Evolutionary conservation across 2,113 vertebrate genomes (phyloP).

Genomic region (Calypte anna): DNA sequence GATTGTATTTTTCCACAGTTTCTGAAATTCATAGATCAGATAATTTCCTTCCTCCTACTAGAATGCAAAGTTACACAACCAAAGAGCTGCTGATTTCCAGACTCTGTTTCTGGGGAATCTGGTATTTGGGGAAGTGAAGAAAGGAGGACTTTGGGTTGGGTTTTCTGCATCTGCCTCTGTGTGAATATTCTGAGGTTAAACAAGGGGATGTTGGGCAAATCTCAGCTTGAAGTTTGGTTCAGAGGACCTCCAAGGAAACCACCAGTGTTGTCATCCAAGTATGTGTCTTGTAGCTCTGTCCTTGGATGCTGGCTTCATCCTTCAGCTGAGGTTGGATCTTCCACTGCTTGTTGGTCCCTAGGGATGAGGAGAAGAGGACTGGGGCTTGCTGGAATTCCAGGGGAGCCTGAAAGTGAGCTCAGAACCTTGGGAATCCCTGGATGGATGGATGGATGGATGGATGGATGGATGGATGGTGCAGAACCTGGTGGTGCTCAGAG

Average conservation of each 20-base stretch:
- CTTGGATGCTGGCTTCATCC: not conserved
- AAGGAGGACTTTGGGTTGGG: not conserved
- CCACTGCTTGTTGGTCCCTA: not conserved
- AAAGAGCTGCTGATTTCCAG: not conserved
- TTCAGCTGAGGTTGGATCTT: not conserved
- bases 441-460: not conserved
- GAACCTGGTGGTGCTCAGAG: not conserved
- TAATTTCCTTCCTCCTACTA: constrained; percentile 33
- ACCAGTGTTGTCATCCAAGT: fast-evolving
- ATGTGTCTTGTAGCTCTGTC: not conserved
- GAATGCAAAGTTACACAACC: not conserved
- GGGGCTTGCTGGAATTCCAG: not conserved
- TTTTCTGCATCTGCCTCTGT: not conserved
- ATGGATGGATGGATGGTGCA: not conserved
- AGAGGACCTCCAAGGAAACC: not conserved
- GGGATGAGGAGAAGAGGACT: not conserved
- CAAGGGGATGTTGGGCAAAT: not conserved
- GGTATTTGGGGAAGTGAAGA: not conserved
- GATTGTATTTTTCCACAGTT: constrained; percentile 26
- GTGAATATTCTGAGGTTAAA: not conserved
- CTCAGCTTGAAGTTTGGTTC: not conserved
- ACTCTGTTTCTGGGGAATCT: not conserved
- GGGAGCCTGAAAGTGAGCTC: not conserved
- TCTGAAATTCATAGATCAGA: constrained; percentile 27
- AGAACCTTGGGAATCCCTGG: not conserved